Base-by-base conservation (phyloP, 1,140 invertebrate species). In the Zaprionus ornatus region DNA sequence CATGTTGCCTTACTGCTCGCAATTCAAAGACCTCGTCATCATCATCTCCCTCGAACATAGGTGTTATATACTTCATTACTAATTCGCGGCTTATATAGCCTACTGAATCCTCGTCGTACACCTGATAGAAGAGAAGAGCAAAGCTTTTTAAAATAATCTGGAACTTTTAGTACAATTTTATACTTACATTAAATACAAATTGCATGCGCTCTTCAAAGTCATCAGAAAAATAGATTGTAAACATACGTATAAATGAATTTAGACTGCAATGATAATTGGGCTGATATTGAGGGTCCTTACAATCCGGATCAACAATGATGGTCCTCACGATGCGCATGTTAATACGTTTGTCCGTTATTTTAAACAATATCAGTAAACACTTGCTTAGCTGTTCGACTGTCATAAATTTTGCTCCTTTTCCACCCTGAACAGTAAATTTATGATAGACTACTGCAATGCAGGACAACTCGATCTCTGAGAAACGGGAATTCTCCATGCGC, bases 21-120 rank as follows among this genome's bases (percentile, higher is more conserved):
- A 85, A 19, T 45, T 85, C 82, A 1, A 61, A 40, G 3, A 69
- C n/a, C 7, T 85, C 78, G 52, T 85, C 82, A 23, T 85, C 82
- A 9, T 85, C 81, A 0, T 80, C 78, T 23, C 54, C 37, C 1
- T 17, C 19, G 13, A 85, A 85, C 29, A 32, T 32, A 10, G 29
- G 3, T 3, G 29, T 32, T 3, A 32, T 32, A 32, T 32, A 32
- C 9, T 32, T 32, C 2, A 32, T 32, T 10, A 32, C 29, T 32
- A 32, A 10, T 32, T 32, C 29, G 9, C 29, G 29, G 10, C 29
- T 32, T 32, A 32, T 32, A 0, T 0, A 32, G 3, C 29, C 29
- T 0, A 32, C 29, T 10, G 29, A 32, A 32, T 32, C 29, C 3
- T 32, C 29, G 29, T 32, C 29, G 29, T 32, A 32, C 29, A 32